Evolutionary conservation across 2,113 vertebrate genomes (phyloP).

Genomic region (Sinosuthora webbiana): DNA sequence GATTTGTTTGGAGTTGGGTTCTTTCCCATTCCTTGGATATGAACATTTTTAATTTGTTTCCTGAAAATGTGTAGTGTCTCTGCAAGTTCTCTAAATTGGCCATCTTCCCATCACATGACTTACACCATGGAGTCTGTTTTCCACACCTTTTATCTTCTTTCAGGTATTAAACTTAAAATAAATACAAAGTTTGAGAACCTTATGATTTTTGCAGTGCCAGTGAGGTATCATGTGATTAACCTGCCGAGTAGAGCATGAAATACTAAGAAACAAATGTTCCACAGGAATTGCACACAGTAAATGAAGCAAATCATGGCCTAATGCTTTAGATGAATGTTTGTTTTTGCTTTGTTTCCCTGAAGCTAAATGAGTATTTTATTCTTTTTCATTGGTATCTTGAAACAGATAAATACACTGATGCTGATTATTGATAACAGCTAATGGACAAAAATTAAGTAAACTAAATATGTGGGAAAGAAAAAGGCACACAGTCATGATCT

Average conservation of each 20-base stretch:
- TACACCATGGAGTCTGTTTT: not conserved
- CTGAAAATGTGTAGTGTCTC: not conserved
- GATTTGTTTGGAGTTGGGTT: not conserved
- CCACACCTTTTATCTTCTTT: not conserved
- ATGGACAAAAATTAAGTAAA: not conserved
- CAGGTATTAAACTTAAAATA: not conserved
- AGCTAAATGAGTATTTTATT: not conserved
- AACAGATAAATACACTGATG: not conserved
- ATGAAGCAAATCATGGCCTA: not conserved
- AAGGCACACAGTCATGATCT: not conserved
- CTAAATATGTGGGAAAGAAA: not conserved
- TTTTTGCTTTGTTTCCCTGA: not conserved
- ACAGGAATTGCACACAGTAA: not conserved
- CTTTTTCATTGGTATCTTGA: not conserved
- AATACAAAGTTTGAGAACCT: not conserved
- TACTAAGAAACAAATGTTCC: slow-evolving; percentile 32
- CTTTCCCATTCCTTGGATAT: not conserved
- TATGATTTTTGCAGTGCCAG: not conserved
- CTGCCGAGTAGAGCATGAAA: not conserved
- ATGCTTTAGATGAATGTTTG: not conserved
- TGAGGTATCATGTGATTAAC: slow-evolving; percentile 1
- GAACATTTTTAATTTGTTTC: not conserved
- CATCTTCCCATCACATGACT: not conserved
- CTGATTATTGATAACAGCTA: not conserved
- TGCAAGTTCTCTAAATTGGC: not conserved